Percentiles rank a stretch among this genome's conserved stretches.
These are phyloP conservation scores for Strigops habroptila DNA, from an alignment of 2,113 vertebrate genomes.

Conservation along the genomic window DNA sequence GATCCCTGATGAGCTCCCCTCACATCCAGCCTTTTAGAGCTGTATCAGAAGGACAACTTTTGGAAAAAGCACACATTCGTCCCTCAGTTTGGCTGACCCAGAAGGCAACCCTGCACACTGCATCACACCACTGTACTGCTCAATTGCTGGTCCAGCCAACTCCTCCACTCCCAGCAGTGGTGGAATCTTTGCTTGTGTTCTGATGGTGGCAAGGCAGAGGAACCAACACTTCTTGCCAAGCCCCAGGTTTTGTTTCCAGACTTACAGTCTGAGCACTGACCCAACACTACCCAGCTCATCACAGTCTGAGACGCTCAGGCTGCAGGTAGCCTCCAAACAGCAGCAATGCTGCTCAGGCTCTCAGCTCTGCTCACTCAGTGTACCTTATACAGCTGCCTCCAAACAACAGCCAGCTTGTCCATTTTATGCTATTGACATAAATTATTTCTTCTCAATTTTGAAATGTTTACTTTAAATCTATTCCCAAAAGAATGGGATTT, in stretches of 20 bases:
- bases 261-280: not conserved
- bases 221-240: fast-evolving
- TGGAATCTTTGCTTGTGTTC: fast-evolving
- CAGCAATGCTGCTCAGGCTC: not conserved
- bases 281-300: not conserved
- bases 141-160: not conserved
- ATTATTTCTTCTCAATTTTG: not conserved
- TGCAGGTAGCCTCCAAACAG: not conserved
- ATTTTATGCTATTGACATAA: not conserved
- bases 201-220: fast-evolving
- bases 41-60: not conserved
- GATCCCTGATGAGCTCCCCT: not conserved
- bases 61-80: not conserved
- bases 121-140: fast-evolving
- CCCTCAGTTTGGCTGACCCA: not conserved
- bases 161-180: not conserved
- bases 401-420: not conserved
- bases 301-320: fast-evolving
- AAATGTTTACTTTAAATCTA: not conserved
- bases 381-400: not conserved
- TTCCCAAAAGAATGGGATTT: not conserved
- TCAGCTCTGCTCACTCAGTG: not conserved
- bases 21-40: not conserved
- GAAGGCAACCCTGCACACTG: not conserved
- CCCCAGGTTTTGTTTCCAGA: slow-evolving; percentile 6